These are phyloP conservation scores for Lissocephala sabroskyi DNA, from an alignment of 2,888 invertebrate genomes.

Conservation along the genomic window DNA sequence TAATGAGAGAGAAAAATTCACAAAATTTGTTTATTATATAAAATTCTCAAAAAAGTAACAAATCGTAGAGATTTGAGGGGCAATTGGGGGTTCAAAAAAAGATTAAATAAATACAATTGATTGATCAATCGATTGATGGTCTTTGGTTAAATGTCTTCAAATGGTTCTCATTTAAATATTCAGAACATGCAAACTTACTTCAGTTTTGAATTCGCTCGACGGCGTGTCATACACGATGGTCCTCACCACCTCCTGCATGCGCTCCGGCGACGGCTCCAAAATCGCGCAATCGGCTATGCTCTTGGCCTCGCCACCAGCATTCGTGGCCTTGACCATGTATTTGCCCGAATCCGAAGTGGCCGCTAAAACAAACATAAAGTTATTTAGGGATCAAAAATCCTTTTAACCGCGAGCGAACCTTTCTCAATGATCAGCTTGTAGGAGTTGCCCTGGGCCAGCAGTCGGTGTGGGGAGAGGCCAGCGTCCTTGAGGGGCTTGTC, in stretches of 20 bases:
- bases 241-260: conserved; percentile 79
- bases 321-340: conserved; percentile 82
- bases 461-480: conserved; percentile 74
- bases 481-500: conserved; percentile 77
- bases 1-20: conserved; percentile 67
- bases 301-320: conserved; percentile 86
- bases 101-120: conserved; percentile 7
- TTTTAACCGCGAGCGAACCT: conserved; percentile 75
- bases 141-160: conserved; percentile 9
- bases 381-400: no score
- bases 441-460: conserved; percentile 79
- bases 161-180: conserved; percentile 38
- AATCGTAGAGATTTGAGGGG: conserved; percentile 22
- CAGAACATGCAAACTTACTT: conserved; percentile 71
- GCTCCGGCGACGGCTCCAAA: conserved; percentile 79
- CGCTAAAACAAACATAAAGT: no score
- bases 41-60: conserved; percentile 36
- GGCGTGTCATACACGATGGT: conserved; percentile 77
- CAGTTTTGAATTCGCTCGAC: conserved; percentile 61
- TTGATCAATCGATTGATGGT: no score
- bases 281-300: conserved; percentile 86
- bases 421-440: conserved; percentile 81
- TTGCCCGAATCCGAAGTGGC: conserved; percentile 81
- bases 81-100: conserved; percentile 22
- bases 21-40: conserved; percentile 61